These are phyloP conservation scores for Myripristis jacobus DNA, from an alignment of 2,797 vertebrate genomes.

Conservation along the genomic window DNA sequence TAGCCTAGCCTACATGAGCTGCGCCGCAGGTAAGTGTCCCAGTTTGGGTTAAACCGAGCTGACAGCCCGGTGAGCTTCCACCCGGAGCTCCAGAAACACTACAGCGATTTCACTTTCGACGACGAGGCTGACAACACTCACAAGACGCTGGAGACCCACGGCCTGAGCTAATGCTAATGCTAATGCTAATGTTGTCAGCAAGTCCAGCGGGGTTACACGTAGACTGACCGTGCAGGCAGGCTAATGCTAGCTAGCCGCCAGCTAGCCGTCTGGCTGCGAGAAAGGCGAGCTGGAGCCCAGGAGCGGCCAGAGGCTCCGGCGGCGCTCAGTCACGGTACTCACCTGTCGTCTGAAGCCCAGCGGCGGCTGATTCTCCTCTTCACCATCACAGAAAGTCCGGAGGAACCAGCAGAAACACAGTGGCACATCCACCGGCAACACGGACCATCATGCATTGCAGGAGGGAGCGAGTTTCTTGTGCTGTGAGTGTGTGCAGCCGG, in stretches of 20 bases:
- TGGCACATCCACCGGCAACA: constrained; percentile 39
- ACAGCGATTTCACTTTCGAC: accelerated
- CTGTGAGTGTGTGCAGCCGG: background rate
- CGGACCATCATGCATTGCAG: constrained; percentile 74
- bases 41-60: too few relatives aligned
- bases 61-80: background rate
- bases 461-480: background rate
- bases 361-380: constrained; percentile 47
- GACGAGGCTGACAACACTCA: background rate
- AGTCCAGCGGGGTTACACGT: constrained; percentile 64
- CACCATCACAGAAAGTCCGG: constrained; percentile 68
- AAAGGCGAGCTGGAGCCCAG: too few relatives aligned
- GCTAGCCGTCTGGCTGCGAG: background rate
- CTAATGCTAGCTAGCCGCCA: constrained; percentile 53
- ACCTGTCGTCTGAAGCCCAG: constrained; percentile 77
- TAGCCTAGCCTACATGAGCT: too few relatives aligned
- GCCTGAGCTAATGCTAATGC: background rate
- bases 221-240: constrained; percentile 27
- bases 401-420: constrained; percentile 41
- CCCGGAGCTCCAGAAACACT: accelerated
- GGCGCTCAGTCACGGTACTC: background rate
- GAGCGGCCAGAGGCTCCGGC: too few relatives aligned
- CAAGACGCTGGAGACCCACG: background rate
- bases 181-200: constrained; percentile 39
- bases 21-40: too few relatives aligned